Base-by-base conservation (phyloP, 2,113 vertebrate genomes). In the Urocynchramus pylzowi region DNA sequence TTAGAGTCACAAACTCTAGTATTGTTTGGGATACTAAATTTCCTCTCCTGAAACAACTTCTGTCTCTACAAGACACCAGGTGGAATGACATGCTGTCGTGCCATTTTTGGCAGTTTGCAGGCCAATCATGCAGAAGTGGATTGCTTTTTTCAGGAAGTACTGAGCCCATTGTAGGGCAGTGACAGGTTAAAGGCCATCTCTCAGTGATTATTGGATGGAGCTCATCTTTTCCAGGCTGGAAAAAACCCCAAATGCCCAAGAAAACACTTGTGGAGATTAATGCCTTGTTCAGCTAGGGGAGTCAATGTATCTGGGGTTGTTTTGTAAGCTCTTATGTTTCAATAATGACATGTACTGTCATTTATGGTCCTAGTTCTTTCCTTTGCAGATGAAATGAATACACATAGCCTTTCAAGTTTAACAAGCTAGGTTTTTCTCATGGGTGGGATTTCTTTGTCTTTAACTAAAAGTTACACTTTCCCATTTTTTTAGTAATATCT, bases 81-180 rank as follows among this genome's bases (percentile, higher is more conserved):
- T 77, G 17, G 27, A 39, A 24, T 44, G 50, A 60, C 0, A 0
- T 14, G 5, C 9, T n/a, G n/a, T 57, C 8, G 10, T 22, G 33
- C n/a, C 22, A 10, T 49, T 79, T 22, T 44, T 24, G n/a, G n/a
- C n/a, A 44, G 8, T 65, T 59, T 52, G n/a, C 4, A 2, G 22
- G 27, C 17, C 11, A 21, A 8, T 53, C 39, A 31, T 30, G 11
- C 5, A 11, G 45, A 60, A 70, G 22, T 31, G 3, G 26, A 42
- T 76, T 63, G 27, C 2, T 86, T 84, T 69, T 63, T 23, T 68
- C 11, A 24, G 49, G 39, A 88, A 54, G 33, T 54, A 21, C 42
- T 11, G 35, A 73, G 12, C 23, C 30, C 18, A 2, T 31, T 67
- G 31, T 24, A 70, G 47, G 22, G 22, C 26, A 50, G 28, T 17